These are phyloP conservation scores for Pyrocephalus nanus DNA, from an alignment of 2,797 vertebrate genomes.

Conservation along the genomic window DNA sequence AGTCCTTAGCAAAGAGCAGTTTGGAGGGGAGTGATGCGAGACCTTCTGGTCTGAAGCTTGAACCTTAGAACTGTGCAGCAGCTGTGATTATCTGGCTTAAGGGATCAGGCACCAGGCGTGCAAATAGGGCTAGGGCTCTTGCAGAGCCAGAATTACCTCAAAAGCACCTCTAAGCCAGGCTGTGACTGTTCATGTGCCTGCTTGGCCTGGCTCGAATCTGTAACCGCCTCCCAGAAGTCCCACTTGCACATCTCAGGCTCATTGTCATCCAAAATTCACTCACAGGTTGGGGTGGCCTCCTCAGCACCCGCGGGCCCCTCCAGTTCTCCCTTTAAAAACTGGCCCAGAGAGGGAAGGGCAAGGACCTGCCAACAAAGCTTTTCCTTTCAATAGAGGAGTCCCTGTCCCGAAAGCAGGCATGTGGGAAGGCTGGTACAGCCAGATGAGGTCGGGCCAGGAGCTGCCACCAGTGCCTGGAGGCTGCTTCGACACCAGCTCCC, in stretches of 20 bases:
- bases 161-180: background rate
- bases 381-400: background rate
- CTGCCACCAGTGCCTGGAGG: background rate
- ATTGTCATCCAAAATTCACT: background rate
- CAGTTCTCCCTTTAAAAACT: background rate
- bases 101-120: conserved; percentile 7
- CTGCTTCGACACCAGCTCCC: background rate
- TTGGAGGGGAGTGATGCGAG: background rate
- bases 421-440: conserved; percentile 5
- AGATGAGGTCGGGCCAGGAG: conserved; percentile 7
- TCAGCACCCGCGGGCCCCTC: background rate
- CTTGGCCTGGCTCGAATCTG: background rate
- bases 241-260: background rate
- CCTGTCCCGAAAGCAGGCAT: background rate
- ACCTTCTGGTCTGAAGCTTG: background rate
- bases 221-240: background rate
- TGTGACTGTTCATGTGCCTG: fast-evolving
- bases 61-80: background rate
- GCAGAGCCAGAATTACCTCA: conserved; percentile 25
- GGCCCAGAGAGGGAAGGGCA: background rate
- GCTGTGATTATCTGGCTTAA: conserved; percentile 58
- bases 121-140: background rate
- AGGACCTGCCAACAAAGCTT: background rate
- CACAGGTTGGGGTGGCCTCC: background rate
- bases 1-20: background rate